phyloP scores from a whole-genome alignment of 2,888 invertebrate genomes.

The Aphidoletes aphidimyza region DNA sequence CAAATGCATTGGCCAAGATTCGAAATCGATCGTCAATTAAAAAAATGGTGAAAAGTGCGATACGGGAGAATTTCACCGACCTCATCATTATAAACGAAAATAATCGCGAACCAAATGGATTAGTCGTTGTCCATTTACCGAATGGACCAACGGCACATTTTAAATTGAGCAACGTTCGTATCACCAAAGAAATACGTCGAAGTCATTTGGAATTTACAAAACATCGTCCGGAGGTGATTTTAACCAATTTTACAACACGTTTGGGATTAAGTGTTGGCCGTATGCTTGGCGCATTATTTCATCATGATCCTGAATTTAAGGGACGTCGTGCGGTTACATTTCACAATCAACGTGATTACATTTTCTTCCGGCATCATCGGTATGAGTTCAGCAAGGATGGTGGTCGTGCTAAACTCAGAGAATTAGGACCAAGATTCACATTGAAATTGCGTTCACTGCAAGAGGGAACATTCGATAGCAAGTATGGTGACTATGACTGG shows the following conservation, averaged over 20 bases:
- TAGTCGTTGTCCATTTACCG: slow-evolving; percentile 93
- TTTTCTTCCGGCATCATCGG: slow-evolving; percentile 98
- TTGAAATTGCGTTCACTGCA: slow-evolving; percentile 91
- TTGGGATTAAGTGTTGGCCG: slow-evolving; percentile 90
- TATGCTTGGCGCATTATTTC: slow-evolving; percentile 93
- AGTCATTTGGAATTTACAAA: slow-evolving; percentile 83
- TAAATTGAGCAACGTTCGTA: slow-evolving; percentile 89
- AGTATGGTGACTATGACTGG: slow-evolving; percentile 97
- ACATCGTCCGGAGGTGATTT: slow-evolving; percentile 93
- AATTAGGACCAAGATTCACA: slow-evolving; percentile 98
- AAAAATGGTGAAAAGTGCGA: slow-evolving; percentile 88
- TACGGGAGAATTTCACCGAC: slow-evolving; percentile 83
- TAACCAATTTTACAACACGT: slow-evolving; percentile 96
- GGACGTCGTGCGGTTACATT: slow-evolving; percentile 95
- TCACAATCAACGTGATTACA: slow-evolving; percentile 98
- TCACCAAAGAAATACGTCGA: slow-evolving; percentile 85
- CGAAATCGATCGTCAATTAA: slow-evolving; percentile 91
- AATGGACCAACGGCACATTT: slow-evolving; percentile 98
- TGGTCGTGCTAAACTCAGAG: slow-evolving; percentile 79
- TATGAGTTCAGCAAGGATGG: slow-evolving; percentile 89
- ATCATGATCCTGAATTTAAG: slow-evolving; percentile 94
- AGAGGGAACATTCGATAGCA: slow-evolving; percentile 96
- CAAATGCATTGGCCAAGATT: slow-evolving; percentile 88
- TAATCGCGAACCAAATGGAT: slow-evolving; percentile 88
- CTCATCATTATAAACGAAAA: slow-evolving; percentile 95